Evolutionary conservation across 1,140 invertebrate species (phyloP).

Genomic region (Macrostomum lignano): DNA sequence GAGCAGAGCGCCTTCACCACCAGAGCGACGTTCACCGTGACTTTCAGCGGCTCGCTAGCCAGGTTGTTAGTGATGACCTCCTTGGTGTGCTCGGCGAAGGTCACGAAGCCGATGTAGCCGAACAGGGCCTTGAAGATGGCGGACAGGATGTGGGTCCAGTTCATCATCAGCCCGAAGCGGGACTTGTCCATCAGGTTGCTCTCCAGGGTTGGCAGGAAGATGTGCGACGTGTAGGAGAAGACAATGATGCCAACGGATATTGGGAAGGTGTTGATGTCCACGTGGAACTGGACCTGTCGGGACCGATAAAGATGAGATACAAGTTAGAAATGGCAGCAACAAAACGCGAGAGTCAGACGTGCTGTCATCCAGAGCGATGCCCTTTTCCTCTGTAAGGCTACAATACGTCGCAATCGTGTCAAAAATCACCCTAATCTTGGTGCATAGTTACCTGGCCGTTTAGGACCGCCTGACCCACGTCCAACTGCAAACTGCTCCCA

Average conservation of each 20-base stretch:
- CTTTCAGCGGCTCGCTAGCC: slow-evolving; percentile 54
- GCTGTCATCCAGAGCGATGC: too few species aligned
- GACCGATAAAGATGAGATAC: too few species aligned
- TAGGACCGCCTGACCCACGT: too few species aligned
- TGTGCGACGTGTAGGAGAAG: slow-evolving; percentile 96
- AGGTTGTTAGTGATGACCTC: slow-evolving; percentile 87
- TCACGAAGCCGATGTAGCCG: slow-evolving; percentile 81
- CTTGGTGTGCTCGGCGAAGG: slow-evolving; percentile 58
- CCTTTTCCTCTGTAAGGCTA: too few species aligned
- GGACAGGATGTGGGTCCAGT: slow-evolving; percentile 87
- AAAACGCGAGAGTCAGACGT: too few species aligned
- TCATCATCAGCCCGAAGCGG: slow-evolving; percentile 82
- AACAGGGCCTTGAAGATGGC: slow-evolving; percentile 84
- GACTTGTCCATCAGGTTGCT: slow-evolving; percentile 65
- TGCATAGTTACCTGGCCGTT: too few species aligned
- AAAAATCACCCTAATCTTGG: too few species aligned
- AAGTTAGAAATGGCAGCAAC: too few species aligned
- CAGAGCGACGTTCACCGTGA: slow-evolving; percentile 72
- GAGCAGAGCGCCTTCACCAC: slow-evolving; percentile 81
- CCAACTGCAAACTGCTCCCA: too few species aligned
- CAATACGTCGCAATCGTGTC: too few species aligned
- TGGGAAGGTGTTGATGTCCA: slow-evolving; percentile 82
- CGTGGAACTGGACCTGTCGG: slow-evolving; percentile 52
- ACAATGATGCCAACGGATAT: slow-evolving; percentile 96
- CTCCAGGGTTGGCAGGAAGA: slow-evolving; percentile 84